Evolutionary conservation across 2,888 invertebrate species (phyloP), one percentile per base, ranked within the genome.

Genomic region (Axea sp.): DNA sequence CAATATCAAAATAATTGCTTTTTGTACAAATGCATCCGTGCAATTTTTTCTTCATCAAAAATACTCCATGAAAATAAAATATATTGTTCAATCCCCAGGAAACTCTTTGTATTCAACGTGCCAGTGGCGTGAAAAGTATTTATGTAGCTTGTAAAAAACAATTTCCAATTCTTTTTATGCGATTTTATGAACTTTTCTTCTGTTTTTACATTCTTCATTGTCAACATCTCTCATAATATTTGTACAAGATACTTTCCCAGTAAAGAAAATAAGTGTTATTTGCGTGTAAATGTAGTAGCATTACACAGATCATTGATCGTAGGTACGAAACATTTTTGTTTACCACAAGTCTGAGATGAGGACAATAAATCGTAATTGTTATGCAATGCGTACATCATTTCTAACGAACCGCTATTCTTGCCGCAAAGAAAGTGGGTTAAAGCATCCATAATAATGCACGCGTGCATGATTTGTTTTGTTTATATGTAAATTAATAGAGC

Each of bases 371-470:
- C 22, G 53, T 68, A 35, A 57, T 45, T 53, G 15, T 69, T 69
- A 60, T 31, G 24, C 39, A 69, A 69, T 39, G 30, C 19, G 41
- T 60, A n/a, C n/a, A 69, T 69, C 69, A 69, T 60, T 69, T 69
- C 69, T 69, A 69, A 69, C 60, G 69, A 69, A 45, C 60, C 53
- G 60, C 53, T 37, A 69, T 60, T 60, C 53, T 60, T 60, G 60
- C 53, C 31, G 45, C 30, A 30, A 69, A 69, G 69, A 69, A 69
- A 69, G 69, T 60, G 69, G 69, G 69, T 69, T 69, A 69, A 39
- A 51, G 45, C 45, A n/a, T n/a, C 12, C 7, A 49, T 15, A 41
- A 28, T 12, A 24, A 39, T 31, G 45, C 31, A 26, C 30, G 17
- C 4, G 31, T 57, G 39, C 9, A 45, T 47, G 31, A 45, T 53